Base-by-base conservation (phyloP, 2,888 invertebrate genomes). In the Stenolophus ochropezus region DNA sequence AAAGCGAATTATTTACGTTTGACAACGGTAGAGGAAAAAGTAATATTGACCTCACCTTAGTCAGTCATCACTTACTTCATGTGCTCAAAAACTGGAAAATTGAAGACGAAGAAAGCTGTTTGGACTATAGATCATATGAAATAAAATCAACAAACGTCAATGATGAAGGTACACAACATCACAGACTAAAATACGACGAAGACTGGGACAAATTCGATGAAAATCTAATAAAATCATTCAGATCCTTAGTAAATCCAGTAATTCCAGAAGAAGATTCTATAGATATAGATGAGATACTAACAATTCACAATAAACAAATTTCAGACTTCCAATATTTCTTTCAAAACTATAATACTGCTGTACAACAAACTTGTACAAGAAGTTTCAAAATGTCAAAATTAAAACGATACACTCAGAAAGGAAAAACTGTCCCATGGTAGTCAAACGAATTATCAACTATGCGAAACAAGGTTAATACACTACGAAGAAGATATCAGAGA, bases 361-460 rank as follows among this genome's bases (percentile, higher is more conserved):
- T n/a, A n/a, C n/a, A n/a, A n/a, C n/a, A n/a, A n/a, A n/a, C n/a
- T n/a, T n/a, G n/a, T n/a, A n/a, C n/a, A n/a, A n/a, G n/a, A n/a
- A n/a, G n/a, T n/a, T 14, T 49, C 3, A 49, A 49, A 49, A 49
- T 49, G 11, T 5, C 4, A 49, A 14, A 4, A 27, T 4, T 4
- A 27, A 27, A 27, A 27, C 27, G 27, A 27, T 27, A 27, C 27
- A 5, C 27, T 11, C 49, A 49, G 1, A 23, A 58, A 58, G 58
- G 58, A 58, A 58, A 20, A 58, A 58, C 58, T 8, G 58, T 58
- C 8, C 58, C 21, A 21, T 21, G 21, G 58, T 58, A 21, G 58
- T 16, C 58, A 21, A 8, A 58, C 8, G 58, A 58, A 16, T 18
- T 58, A 23, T 18, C 58, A 21, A 21, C n/a, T 21, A 21, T 8